Evolutionary conservation across 2,113 vertebrate species (phyloP).

Genomic region (Atlantisia rogersi): DNA sequence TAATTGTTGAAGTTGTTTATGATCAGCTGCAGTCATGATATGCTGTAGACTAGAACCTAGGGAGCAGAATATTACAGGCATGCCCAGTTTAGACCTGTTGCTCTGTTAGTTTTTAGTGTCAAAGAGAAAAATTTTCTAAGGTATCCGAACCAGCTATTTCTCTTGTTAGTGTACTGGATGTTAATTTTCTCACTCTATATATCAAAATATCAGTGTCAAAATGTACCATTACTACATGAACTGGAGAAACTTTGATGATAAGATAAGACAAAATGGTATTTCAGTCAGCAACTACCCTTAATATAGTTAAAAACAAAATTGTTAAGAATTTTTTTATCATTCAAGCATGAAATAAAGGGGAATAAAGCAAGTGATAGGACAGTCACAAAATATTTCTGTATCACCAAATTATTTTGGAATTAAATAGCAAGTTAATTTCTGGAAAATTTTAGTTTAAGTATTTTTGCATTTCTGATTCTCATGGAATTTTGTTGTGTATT

Average conservation of each 20-base stretch:
- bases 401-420: background rate
- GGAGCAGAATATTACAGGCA: background rate
- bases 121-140: background rate
- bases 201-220: constrained; percentile 25
- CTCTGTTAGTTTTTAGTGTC: background rate
- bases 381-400: background rate
- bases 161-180: background rate
- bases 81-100: background rate
- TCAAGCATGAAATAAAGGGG: background rate
- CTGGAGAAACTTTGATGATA: background rate
- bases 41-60: background rate
- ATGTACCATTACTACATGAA: background rate
- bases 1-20: background rate
- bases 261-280: background rate
- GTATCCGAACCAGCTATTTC: constrained; percentile 26
- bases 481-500: background rate
- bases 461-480: background rate
- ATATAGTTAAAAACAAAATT: background rate
- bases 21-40: background rate
- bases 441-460: background rate
- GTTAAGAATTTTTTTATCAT: background rate
- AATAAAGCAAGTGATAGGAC: background rate
- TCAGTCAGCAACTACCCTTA: background rate
- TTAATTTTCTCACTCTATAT: background rate
- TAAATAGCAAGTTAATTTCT: background rate